Conservation (phyloP, 2,888 invertebrate genomes). For the Melipona bicolor region DNA sequence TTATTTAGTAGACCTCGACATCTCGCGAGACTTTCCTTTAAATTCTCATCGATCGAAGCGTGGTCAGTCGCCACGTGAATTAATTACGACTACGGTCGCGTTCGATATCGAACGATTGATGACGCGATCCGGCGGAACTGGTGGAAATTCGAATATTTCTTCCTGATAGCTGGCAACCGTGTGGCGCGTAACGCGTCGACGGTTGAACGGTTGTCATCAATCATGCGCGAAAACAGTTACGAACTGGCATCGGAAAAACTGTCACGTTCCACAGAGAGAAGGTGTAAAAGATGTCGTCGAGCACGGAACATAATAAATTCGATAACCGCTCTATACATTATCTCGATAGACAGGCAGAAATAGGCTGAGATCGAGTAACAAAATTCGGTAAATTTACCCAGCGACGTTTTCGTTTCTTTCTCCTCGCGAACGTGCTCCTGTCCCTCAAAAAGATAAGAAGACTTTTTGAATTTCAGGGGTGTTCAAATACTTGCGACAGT, state of each 20-base stretch:
- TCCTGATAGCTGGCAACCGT: neutral
- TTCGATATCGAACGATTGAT: constrained; percentile 16
- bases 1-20: neutral
- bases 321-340: constrained; percentile 22
- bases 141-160: neutral
- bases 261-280: constrained; percentile 25
- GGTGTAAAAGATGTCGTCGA: constrained; percentile 18
- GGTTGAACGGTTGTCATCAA: constrained; percentile 27
- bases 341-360: neutral
- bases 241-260: constrained; percentile 25
- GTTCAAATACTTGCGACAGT: no score
- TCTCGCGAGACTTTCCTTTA: neutral
- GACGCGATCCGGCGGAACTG: neutral
- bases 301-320: constrained; percentile 39
- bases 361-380: neutral
- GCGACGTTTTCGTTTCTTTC: no score
- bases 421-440: neutral
- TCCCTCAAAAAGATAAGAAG: neutral
- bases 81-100: constrained; percentile 11
- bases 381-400: constrained; percentile 8
- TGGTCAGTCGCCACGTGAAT: neutral
- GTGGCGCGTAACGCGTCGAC: neutral
- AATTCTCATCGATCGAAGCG: constrained; percentile 11
- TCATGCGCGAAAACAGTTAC: constrained; percentile 24
- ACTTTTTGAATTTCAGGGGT: no score